These are phyloP conservation scores for Exephanes ischioxanthus DNA, from an alignment of 2,888 invertebrate genomes.

Conservation along the genomic window DNA sequence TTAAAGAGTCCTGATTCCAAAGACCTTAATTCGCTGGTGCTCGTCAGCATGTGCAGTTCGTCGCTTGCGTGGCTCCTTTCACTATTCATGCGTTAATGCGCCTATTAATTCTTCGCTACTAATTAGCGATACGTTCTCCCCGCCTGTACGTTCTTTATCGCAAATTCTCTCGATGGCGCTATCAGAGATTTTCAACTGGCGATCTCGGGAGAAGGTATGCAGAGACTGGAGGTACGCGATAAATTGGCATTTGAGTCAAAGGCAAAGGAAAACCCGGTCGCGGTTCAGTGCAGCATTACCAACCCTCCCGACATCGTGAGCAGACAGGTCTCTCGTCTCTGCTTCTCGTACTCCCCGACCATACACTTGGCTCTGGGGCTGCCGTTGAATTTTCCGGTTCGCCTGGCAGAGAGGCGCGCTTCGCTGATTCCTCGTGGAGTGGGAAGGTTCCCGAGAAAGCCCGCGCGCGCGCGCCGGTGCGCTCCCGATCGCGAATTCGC, in stretches of 20 bases:
- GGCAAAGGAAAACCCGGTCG: slow-evolving; percentile 28
- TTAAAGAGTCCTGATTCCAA: slow-evolving; percentile 56
- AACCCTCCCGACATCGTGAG: slow-evolving; percentile 20
- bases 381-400: slow-evolving; percentile 63
- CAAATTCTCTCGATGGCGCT: slow-evolving; percentile 44
- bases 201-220: slow-evolving; percentile 21
- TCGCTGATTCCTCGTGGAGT: slow-evolving; percentile 42
- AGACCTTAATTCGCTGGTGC: slow-evolving; percentile 62
- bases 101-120: slow-evolving; percentile 24
- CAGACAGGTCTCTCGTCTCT: slow-evolving; percentile 43
- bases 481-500: slow-evolving; percentile 38
- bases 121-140: slow-evolving; percentile 52
- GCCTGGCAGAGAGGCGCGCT: slow-evolving; percentile 53
- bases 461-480: background rate
- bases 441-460: slow-evolving; percentile 13
- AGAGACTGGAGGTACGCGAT: slow-evolving; percentile 40
- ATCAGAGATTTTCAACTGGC: slow-evolving; percentile 38
- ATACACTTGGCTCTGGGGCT: slow-evolving; percentile 20
- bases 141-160: slow-evolving; percentile 4
- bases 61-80: background rate
- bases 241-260: slow-evolving; percentile 50
- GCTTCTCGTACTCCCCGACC: slow-evolving; percentile 23
- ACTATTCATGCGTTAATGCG: slow-evolving; percentile 2
- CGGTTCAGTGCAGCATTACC: slow-evolving; percentile 53
- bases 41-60: background rate